phyloP scores from a whole-genome alignment of 2,888 invertebrate genomes.

The Tinea semifulvella region DNA sequence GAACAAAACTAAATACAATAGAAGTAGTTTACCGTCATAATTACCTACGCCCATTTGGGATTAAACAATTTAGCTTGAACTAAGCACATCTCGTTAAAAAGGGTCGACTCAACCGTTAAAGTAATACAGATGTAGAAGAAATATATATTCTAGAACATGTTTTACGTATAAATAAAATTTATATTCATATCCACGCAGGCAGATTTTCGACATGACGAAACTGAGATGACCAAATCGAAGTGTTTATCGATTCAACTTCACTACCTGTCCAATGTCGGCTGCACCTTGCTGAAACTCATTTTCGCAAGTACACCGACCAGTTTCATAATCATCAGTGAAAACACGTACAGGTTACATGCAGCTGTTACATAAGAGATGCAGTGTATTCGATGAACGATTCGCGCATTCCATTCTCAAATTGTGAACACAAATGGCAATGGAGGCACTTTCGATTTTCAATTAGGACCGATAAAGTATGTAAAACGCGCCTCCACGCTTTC shows the following conservation, averaged over 20 bases:
- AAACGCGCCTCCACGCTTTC: slow-evolving; percentile 16
- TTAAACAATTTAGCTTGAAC: no score
- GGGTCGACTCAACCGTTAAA: no score
- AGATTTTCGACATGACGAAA: neutral
- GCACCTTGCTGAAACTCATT: slow-evolving; percentile 19
- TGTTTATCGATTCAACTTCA: neutral
- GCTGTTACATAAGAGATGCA: slow-evolving; percentile 7
- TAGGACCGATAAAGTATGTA: slow-evolving; percentile 23
- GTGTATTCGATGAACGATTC: slow-evolving; percentile 4
- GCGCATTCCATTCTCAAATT: slow-evolving; percentile 12
- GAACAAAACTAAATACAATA: no score
- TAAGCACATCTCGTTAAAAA: no score
- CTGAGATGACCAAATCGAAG: neutral
- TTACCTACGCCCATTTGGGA: no score
- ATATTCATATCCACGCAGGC: no score
- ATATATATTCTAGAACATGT: no score
- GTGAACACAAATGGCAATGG: slow-evolving; percentile 19
- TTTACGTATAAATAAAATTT: no score
- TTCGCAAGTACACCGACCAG: slow-evolving; percentile 30
- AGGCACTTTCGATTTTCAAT: slow-evolving; percentile 40
- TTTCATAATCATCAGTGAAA: slow-evolving; percentile 30
- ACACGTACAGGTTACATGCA: slow-evolving; percentile 21
- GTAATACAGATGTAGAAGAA: no score
- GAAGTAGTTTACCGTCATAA: no score
- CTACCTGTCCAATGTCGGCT: slow-evolving; percentile 5